A percentile compares a stretch with the other conserved stretches of the same genome.
These are phyloP conservation scores for Formica exsecta DNA, from an alignment of 1,140 invertebrate genomes.

Conservation along the genomic window DNA sequence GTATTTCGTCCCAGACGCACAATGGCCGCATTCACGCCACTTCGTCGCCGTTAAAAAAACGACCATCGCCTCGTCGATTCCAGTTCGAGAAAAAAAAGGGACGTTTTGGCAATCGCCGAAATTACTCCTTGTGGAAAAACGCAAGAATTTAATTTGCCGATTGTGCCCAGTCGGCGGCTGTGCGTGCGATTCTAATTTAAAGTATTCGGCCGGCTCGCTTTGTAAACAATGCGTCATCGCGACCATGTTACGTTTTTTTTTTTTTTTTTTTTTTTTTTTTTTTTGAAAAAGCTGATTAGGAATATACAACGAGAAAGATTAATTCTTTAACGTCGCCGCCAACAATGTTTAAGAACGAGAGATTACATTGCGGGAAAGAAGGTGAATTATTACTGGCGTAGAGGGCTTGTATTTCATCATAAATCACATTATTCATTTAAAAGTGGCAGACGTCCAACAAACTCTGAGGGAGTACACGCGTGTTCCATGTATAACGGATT, in stretches of 20 bases:
- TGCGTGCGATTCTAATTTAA: neutral
- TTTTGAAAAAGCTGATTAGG: neutral
- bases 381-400: slow-evolving; percentile 40
- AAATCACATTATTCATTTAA: slow-evolving; percentile 60
- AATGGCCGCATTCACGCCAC: slow-evolving; percentile 46
- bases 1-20: slow-evolving; percentile 27
- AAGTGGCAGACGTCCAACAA: slow-evolving; percentile 58
- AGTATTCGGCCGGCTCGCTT: neutral
- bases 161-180: neutral
- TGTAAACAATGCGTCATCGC: neutral
- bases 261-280: neutral
- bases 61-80: slow-evolving; percentile 39
- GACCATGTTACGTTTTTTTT: neutral
- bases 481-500: slow-evolving; percentile 24
- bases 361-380: slow-evolving; percentile 41
- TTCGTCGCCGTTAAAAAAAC: slow-evolving; percentile 35
- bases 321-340: neutral
- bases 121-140: slow-evolving; percentile 22
- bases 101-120: slow-evolving; percentile 38
- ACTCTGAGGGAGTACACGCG: slow-evolving; percentile 21
- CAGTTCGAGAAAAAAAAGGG: slow-evolving; percentile 23
- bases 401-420: slow-evolving; percentile 25
- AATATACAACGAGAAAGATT: slow-evolving; percentile 8
- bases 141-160: slow-evolving; percentile 1
- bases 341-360: neutral